These are phyloP conservation scores for Sinocyclocheilus anophthalmus DNA, from an alignment of 2,113 vertebrate species.

Conservation along the genomic window DNA sequence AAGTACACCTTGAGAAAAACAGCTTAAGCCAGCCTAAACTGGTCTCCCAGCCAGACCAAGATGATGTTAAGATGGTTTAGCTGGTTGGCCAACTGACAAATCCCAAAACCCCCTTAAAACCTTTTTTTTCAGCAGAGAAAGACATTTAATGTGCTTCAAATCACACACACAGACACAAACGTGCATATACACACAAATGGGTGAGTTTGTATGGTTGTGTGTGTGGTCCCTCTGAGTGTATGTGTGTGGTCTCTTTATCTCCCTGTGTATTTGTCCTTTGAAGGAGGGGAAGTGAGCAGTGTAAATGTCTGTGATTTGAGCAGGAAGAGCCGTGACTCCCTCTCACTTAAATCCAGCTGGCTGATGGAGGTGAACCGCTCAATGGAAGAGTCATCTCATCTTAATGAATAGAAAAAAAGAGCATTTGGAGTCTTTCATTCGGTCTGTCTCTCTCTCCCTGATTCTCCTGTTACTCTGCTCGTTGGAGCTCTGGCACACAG, in stretches of 20 bases:
- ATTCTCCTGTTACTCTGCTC: not conserved
- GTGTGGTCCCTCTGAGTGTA: not conserved
- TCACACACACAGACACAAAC: not conserved
- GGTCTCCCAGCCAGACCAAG: not conserved
- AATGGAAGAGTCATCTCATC: conserved; percentile 21
- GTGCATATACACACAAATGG: not conserved
- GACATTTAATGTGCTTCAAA: not conserved
- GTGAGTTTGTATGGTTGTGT: conserved; percentile 4
- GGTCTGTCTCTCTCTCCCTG: not conserved
- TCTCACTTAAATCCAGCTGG: conserved; percentile 25
- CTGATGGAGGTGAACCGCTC: conserved; percentile 23
- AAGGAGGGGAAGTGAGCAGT: conserved; percentile 4
- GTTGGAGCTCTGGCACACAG: conserved; percentile 44
- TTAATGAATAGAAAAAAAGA: conserved; percentile 36
- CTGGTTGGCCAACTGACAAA: not conserved
- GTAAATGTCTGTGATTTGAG: conserved; percentile 14
- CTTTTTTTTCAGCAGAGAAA: not conserved
- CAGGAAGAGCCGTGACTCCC: conserved; percentile 35
- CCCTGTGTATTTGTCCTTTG: conserved; percentile 8
- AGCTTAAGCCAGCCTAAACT: not conserved
- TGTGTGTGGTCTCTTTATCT: not conserved
- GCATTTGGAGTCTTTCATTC: conserved; percentile 20
- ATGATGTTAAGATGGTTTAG: not conserved
- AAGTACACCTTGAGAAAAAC: not conserved
- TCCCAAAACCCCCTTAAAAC: not conserved